These are phyloP conservation scores for Amiota communis DNA, from an alignment of 2,888 invertebrate genomes.

Conservation along the genomic window DNA sequence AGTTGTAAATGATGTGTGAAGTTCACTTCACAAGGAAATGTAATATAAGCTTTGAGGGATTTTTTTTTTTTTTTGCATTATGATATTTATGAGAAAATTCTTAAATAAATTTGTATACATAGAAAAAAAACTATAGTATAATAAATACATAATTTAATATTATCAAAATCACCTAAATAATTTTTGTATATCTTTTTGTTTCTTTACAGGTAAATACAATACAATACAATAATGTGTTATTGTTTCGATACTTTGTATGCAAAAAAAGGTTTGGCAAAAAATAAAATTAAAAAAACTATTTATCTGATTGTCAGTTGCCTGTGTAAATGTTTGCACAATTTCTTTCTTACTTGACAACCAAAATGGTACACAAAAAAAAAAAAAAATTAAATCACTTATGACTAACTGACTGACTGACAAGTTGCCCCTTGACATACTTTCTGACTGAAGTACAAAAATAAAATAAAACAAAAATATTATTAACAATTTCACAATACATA, in stretches of 20 bases:
- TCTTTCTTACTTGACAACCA: conserved; percentile 57
- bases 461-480: conserved; percentile 49
- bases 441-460: conserved; percentile 52
- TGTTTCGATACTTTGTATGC: too few relatives aligned
- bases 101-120: too few relatives aligned
- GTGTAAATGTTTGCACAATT: conserved; percentile 53
- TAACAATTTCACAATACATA: conserved; percentile 36
- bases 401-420: conserved; percentile 65
- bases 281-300: conserved; percentile 1
- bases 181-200: conserved; percentile 24
- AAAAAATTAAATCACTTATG: conserved; percentile 36
- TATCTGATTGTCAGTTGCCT: neutral
- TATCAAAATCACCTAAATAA: neutral
- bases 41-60: conserved; percentile 47
- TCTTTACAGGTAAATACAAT: conserved; percentile 54
- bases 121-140: too few relatives aligned
- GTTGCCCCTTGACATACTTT: conserved; percentile 67
- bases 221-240: too few relatives aligned
- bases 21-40: conserved; percentile 54
- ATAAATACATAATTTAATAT: neutral
- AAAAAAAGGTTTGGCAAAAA: neutral
- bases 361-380: conserved; percentile 43
- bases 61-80: neutral
- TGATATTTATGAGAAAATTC: too few relatives aligned
- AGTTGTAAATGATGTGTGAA: conserved; percentile 61